phyloP scores from a whole-genome alignment of 1,140 invertebrate genomes.

The Eumaeus atala region DNA sequence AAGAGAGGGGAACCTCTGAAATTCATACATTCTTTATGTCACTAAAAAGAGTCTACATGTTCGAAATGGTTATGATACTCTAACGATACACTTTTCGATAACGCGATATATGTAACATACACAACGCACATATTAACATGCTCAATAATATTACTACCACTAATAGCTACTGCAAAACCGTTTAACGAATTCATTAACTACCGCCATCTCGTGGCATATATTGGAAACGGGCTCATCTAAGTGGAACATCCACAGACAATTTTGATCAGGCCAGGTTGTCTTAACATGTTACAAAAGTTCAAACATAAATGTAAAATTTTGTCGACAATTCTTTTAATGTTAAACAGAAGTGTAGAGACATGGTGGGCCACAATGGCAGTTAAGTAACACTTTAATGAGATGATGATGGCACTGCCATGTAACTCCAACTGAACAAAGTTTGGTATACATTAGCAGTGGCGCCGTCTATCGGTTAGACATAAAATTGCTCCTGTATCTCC shows the following conservation, averaged over 20 bases:
- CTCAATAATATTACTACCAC: conserved; percentile 60
- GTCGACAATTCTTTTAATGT: no score
- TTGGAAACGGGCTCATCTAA: conserved; percentile 2
- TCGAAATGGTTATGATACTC: conserved; percentile 51
- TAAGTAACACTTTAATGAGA: no score
- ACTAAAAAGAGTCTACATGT: conserved; percentile 53
- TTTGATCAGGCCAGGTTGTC: no score
- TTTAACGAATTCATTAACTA: conserved; percentile 60
- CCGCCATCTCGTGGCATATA: conserved; percentile 47
- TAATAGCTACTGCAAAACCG: conserved; percentile 60
- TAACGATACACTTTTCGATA: conserved; percentile 64
- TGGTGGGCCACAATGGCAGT: no score
- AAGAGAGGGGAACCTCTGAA: conserved; percentile 50
- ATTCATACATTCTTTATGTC: conserved; percentile 51
- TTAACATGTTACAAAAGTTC: no score
- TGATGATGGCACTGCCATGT: no score
- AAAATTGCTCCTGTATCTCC: no score
- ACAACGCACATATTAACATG: conserved; percentile 60
- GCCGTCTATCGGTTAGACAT: no score
- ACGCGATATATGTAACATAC: conserved; percentile 62
- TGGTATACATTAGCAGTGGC: no score
- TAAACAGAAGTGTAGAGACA: no score
- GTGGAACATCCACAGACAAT: not conserved
- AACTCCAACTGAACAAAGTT: no score
- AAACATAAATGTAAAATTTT: no score